Evolutionary conservation across 2,113 vertebrate genomes (phyloP).

Genomic region (Melanotaenia duboulayi): DNA sequence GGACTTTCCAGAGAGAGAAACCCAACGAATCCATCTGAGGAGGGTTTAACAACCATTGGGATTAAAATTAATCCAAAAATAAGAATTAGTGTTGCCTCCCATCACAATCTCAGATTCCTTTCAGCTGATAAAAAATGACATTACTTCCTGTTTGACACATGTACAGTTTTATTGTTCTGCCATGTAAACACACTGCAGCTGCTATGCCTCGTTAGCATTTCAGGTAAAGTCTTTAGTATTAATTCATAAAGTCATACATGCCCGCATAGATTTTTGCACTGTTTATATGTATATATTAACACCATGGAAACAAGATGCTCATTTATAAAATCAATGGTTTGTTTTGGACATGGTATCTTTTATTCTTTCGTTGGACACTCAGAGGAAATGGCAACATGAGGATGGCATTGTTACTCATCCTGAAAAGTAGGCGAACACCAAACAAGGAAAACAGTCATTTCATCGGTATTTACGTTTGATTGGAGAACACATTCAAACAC

Average conservation of each 20-base stretch:
- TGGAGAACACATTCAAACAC: constrained; percentile 42
- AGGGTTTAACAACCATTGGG: too few relatives aligned
- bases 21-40: too few relatives aligned
- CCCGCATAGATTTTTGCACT: constrained; percentile 92
- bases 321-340: constrained; percentile 87
- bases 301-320: constrained; percentile 96
- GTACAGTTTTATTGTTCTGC: constrained; percentile 95
- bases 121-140: constrained; percentile 59
- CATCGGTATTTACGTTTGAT: constrained; percentile 23
- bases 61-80: too few relatives aligned
- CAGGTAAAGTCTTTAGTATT: constrained; percentile 76
- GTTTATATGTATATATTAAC: constrained; percentile 85
- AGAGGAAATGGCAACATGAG: constrained; percentile 80
- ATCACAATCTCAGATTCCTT: too few relatives aligned
- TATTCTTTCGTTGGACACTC: constrained; percentile 84
- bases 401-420: constrained; percentile 84
- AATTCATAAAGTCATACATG: constrained; percentile 93
- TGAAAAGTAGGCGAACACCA: constrained; percentile 88
- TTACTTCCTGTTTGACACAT: constrained; percentile 86
- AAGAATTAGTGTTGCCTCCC: too few relatives aligned
- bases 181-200: constrained; percentile 92
- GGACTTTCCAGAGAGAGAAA: too few relatives aligned
- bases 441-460: constrained; percentile 52
- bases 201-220: constrained; percentile 92
- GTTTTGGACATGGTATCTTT: constrained; percentile 84